phyloP scores from a whole-genome alignment of 2,797 vertebrate genomes.

The Ibycter americanus region DNA sequence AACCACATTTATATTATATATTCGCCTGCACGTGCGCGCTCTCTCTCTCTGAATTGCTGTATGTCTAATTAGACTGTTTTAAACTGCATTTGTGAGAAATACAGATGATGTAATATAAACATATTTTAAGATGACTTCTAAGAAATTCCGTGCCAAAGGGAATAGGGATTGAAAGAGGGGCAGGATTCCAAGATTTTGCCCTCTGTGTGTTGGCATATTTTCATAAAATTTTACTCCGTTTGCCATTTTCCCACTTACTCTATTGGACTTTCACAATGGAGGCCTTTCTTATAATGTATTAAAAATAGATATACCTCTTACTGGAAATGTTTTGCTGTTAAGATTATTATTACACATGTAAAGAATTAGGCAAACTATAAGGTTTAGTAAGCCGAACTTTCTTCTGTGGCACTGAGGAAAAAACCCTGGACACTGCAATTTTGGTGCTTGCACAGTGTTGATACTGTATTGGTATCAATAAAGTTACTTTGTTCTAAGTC shows the following conservation, averaged over 20 bases:
- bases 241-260: background rate
- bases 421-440: background rate
- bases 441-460: background rate
- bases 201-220: background rate
- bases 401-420: background rate
- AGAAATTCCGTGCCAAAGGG: background rate
- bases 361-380: background rate
- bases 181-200: background rate
- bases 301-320: background rate
- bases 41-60: background rate
- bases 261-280: background rate
- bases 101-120: background rate
- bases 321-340: background rate
- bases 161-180: background rate
- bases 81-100: background rate
- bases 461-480: background rate
- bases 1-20: background rate
- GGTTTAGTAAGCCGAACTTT: background rate
- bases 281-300: background rate
- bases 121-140: background rate
- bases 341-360: background rate
- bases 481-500: conserved; percentile 1
- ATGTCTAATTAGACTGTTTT: background rate
- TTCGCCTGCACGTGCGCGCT: background rate
- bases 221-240: background rate